phyloP scores from a whole-genome alignment of 1,140 invertebrate genomes.

The Zaprionus tsacasi region DNA sequence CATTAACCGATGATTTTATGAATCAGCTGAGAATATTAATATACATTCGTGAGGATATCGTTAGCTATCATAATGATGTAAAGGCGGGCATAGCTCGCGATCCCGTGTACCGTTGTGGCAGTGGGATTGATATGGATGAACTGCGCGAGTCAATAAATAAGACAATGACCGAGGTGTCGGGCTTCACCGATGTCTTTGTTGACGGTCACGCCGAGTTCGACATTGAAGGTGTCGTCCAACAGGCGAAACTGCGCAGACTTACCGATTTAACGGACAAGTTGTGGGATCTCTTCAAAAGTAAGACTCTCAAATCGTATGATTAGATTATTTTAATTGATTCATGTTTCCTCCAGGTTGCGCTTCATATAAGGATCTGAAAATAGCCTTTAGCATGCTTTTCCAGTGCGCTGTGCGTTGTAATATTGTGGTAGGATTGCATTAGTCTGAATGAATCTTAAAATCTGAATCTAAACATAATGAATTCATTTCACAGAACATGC shows the following conservation, averaged over 20 bases:
- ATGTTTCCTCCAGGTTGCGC: conserved; percentile 50
- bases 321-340: not conserved
- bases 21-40: conserved; percentile 71
- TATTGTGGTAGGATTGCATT: conserved; percentile 66
- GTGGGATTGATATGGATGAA: conserved; percentile 74
- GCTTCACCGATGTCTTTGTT: conserved; percentile 48
- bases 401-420: conserved; percentile 78
- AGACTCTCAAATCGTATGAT: not conserved
- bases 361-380: conserved; percentile 75
- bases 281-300: conserved; percentile 77
- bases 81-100: conserved; percentile 40
- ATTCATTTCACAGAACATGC: conserved; percentile 65
- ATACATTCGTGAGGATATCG: conserved; percentile 77
- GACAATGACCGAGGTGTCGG: conserved; percentile 70
- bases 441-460: not conserved
- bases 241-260: conserved; percentile 53
- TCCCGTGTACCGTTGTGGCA: conserved; percentile 68
- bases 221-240: conserved; percentile 71
- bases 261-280: conserved; percentile 80
- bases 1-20: conserved; percentile 71
- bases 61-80: conserved; percentile 51
- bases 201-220: conserved; percentile 50
- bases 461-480: not conserved
- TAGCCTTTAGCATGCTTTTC: conserved; percentile 74
- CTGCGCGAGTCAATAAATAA: conserved; percentile 70